These are phyloP conservation scores for Drosophila bocki DNA, from an alignment of 1,140 invertebrate species.

Conservation along the genomic window DNA sequence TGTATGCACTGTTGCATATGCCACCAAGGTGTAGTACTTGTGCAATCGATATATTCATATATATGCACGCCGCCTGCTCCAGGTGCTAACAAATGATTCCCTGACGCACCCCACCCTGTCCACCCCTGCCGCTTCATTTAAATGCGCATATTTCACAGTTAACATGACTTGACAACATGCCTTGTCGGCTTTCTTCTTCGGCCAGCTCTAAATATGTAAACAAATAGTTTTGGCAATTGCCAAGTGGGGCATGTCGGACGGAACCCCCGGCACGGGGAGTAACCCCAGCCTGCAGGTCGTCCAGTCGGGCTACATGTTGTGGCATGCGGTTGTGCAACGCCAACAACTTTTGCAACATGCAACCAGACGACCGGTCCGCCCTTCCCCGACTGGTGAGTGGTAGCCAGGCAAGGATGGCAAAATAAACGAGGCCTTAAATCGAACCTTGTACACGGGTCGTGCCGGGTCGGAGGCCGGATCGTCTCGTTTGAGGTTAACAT, in stretches of 20 bases:
- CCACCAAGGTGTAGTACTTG: not conserved
- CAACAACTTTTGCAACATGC: constrained; percentile 82
- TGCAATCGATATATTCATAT: constrained; percentile 15
- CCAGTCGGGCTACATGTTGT: constrained; percentile 69
- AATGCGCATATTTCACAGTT: constrained; percentile 83
- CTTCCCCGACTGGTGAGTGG: constrained; percentile 3
- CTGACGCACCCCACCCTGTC: not conserved
- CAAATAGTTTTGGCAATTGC: constrained; percentile 84
- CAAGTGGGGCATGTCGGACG: constrained; percentile 77
- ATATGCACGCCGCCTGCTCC: not conserved
- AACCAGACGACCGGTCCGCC: constrained; percentile 57
- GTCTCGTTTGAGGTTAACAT: constrained; percentile 84
- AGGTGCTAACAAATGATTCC: constrained; percentile 23
- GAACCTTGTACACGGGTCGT: constrained; percentile 72
- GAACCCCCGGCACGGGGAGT: constrained; percentile 2
- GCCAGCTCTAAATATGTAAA: constrained; percentile 82
- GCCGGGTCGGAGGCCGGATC: constrained; percentile 31
- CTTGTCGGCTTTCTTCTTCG: constrained; percentile 69
- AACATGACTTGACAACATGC: constrained; percentile 84
- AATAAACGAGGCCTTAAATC: constrained; percentile 84
- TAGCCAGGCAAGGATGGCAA: constrained; percentile 48
- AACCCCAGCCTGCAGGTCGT: constrained; percentile 12
- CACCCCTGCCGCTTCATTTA: constrained; percentile 55
- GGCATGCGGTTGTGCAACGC: constrained; percentile 78
- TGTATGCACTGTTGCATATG: not conserved